Evolutionary conservation across 2,888 invertebrate species (phyloP), one percentile per base, ranked within the genome.

Genomic region (Heliconius sara): DNA sequence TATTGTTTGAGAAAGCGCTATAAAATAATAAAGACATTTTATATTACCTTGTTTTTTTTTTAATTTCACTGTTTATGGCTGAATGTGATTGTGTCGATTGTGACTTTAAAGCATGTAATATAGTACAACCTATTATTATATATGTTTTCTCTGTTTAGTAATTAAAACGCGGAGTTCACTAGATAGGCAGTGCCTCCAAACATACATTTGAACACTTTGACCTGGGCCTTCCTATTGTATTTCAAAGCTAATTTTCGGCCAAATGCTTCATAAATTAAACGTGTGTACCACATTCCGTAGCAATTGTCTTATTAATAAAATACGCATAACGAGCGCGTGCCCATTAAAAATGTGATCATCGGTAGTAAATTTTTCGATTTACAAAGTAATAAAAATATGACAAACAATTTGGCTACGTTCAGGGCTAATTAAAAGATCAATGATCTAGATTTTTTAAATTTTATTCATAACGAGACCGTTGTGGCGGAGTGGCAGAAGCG

Each of bases 281-380:
- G 60, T 16, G 13, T n/a, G 52, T 27, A 25, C 34, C 73, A 27
- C 63, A 78, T 74, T 78, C 74, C 68, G 47, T 34, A 39, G 47
- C 80, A 77, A 77, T 80, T 77, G 57, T 19, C 19, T 19, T 72
- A 65, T 27, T 47, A 80, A 80, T 80, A 34, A 77, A 68, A 80
- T 74, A 52, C 68, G 43, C 70, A 73, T 74, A 43, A 70, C 52
- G 34, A 60, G 76, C 47, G 27, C 57, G 68, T 60, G 73, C 70
- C 63, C 68, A 77, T 80, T 76, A 80, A 73, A 74, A 43, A 68
- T 77, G 77, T 25, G 73, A 70, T 77, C 77, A 77, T 74, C 77
- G 52, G 43, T 47, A 52, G 22, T 76, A 79, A 79, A 77, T 71
- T 63, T 19, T 25, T 34, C 34, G 30, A 71, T 47, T 43, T 76